Conservation (phyloP, 2,797 vertebrate genomes). For the Argya squamiceps region DNA sequence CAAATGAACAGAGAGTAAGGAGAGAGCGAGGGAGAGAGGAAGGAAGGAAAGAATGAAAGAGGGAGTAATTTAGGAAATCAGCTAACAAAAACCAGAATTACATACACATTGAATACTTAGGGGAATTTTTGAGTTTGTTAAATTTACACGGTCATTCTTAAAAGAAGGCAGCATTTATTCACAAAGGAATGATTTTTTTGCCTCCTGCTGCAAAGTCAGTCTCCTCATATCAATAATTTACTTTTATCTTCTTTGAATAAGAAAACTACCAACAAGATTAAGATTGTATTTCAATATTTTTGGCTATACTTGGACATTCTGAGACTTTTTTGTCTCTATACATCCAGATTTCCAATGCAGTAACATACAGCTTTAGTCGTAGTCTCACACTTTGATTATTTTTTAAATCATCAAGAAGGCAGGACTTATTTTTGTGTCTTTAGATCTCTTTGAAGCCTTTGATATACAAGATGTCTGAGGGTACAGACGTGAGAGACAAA, state of each 20-base stretch:
- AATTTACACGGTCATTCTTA: background rate
- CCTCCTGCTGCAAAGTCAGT: background rate
- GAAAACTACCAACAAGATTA: background rate
- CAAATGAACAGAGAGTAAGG: background rate
- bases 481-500: background rate
- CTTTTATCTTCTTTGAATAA: background rate
- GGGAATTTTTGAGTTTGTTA: background rate
- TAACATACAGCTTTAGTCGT: background rate
- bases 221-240: background rate
- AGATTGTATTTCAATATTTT: background rate
- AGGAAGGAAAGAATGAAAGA: background rate
- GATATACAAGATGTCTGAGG: background rate
- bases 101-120: background rate
- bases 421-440: background rate
- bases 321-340: background rate
- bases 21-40: background rate
- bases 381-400: background rate
- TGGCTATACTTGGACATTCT: background rate
- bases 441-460: background rate
- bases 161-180: background rate
- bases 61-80: background rate
- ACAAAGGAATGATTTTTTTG: background rate
- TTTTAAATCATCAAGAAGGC: background rate
- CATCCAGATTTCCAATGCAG: background rate
- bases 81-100: background rate